Evolutionary conservation across 2,888 invertebrate genomes (phyloP), one percentile per base, ranked within the genome.

Genomic region (Agrilus biguttatus): DNA sequence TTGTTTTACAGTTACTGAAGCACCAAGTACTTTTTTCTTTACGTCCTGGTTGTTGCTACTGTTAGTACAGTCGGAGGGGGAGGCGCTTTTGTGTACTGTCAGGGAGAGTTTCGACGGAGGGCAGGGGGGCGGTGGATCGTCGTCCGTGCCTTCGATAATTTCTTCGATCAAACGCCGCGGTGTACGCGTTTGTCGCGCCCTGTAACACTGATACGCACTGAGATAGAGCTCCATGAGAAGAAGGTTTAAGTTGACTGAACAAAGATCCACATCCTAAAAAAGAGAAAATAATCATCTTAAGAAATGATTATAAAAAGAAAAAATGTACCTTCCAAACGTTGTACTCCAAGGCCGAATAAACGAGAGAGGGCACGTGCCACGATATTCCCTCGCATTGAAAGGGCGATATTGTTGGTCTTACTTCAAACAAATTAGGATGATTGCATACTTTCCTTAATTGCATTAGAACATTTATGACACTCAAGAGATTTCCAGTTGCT

Each of bases 371-470:
- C 44, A 81, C 79, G 49, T 70, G 69, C 59, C 75, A 75, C 37
- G 73, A 70, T 49, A 95, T 76, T 28, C 82, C 80, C 50, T 83
- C 78, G 77, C 87, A 83, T 67, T 84, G 86, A 70, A 96, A 90
- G 47, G 98, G 95, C 39, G 97, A 93, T 42, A 84, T 73, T 36
- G 91, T 93, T 39, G 96, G 93, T 44, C 98, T 78, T 49, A 91
- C 85, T 74, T 99, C 98, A 70, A 96, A 96, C 60, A 96, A 75
- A 72, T 96, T 93, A 13, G 96, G 96, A 72, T 96, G 96, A 71
- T 96, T 96, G 72, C 96, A 96, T 53, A 93, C 92, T 73, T 96
- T 96, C 43, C 96, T 76, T 60, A 96, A 72, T 69, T 96, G 95
- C 95, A 96, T 96, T 47, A 96, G 73, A 53, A 96, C 86, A 69